Evolutionary conservation across 2,888 invertebrate species (phyloP).

Genomic region (Hyppa rectilinea): DNA sequence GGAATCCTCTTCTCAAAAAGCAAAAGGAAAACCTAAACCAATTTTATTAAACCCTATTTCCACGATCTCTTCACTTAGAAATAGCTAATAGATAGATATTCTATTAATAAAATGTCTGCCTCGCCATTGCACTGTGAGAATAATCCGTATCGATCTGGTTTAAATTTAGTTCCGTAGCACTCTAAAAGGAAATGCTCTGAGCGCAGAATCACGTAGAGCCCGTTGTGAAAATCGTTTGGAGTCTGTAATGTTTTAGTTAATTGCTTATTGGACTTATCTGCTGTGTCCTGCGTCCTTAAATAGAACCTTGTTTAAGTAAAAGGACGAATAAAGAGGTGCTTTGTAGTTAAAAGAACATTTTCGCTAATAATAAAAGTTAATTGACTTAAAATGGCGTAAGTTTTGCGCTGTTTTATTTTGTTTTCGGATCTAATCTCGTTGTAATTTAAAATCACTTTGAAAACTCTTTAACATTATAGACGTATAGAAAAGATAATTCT

Average conservation of each 20-base stretch:
- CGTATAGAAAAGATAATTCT: too few relatives aligned
- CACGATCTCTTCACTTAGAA: conserved; percentile 45
- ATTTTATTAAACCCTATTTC: conserved; percentile 34
- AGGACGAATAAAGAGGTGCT: conserved; percentile 26
- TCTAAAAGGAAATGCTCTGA: conserved; percentile 59
- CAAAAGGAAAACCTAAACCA: background rate
- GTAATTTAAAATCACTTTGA: background rate
- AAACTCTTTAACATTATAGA: too few relatives aligned
- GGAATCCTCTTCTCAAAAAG: background rate
- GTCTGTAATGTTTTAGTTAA: conserved; percentile 61
- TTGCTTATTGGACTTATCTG: conserved; percentile 61
- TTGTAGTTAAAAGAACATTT: conserved; percentile 47
- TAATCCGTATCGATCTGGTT: conserved; percentile 86
- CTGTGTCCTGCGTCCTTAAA: conserved; percentile 42
- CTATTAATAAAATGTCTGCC: conserved; percentile 86
- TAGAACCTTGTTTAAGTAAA: conserved; percentile 36
- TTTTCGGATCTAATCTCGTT: background rate
- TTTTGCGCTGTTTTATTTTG: conserved; percentile 21
- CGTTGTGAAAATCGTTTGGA: conserved; percentile 57
- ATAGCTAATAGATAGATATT: conserved; percentile 71
- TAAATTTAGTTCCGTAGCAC: conserved; percentile 81
- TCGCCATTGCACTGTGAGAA: conserved; percentile 74
- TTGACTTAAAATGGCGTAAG: conserved; percentile 44
- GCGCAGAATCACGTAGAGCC: conserved; percentile 59
- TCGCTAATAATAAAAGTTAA: conserved; percentile 44